phyloP scores from a whole-genome alignment of 1,140 invertebrate genomes.

The Papilio dardanus region DNA sequence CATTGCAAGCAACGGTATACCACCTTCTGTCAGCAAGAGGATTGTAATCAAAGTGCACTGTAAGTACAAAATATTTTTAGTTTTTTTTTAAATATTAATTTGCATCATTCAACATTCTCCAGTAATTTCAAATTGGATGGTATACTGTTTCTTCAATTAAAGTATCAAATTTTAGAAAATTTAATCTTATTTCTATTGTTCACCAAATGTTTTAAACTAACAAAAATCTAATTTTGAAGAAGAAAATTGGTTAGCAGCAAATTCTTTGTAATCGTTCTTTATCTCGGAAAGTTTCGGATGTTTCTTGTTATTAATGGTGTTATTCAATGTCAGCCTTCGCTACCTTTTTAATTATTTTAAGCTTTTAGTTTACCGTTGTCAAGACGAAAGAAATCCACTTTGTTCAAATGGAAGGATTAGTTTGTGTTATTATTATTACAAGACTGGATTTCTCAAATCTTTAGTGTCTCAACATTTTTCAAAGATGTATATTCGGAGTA shows the following conservation, averaged over 20 bases:
- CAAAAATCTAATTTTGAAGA: slow-evolving; percentile 17
- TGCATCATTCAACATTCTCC: not conserved
- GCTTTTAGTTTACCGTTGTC: not conserved
- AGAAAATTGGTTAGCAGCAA: slow-evolving; percentile 54
- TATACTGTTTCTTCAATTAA: not conserved
- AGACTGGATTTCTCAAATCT: not conserved
- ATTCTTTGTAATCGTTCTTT: slow-evolving; percentile 69
- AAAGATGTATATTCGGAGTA: too few species aligned
- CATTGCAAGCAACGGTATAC: slow-evolving; percentile 92
- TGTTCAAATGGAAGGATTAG: not conserved
- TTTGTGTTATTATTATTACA: not conserved
- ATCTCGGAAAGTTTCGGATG: slow-evolving; percentile 66
- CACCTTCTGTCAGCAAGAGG: slow-evolving; percentile 91
- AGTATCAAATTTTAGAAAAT: not conserved
- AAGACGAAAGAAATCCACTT: not conserved
- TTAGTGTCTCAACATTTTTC: not conserved
- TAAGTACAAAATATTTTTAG: slow-evolving; percentile 84
- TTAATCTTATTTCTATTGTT: not conserved
- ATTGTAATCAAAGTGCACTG: slow-evolving; percentile 92
- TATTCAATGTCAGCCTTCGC: slow-evolving; percentile 64
- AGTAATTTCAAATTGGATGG: not conserved
- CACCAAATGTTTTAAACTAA: not conserved
- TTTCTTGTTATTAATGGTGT: slow-evolving; percentile 74
- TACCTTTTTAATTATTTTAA: slow-evolving; percentile 73
- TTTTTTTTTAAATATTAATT: not conserved